Conservation (phyloP, 2,888 invertebrate genomes). For the Nymphalis polychloros region DNA sequence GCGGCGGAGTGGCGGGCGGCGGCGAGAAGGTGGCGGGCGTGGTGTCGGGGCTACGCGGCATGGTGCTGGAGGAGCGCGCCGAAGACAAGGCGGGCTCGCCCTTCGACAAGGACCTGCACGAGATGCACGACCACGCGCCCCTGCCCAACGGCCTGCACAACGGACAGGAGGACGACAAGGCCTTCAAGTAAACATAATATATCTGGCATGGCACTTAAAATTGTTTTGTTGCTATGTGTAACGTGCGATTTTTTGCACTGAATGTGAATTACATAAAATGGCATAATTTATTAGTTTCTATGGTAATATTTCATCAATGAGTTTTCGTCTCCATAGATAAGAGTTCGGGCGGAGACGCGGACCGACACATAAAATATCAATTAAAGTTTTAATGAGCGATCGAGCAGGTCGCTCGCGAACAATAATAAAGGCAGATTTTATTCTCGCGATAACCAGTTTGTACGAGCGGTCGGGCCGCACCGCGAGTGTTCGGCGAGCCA, state of each 20-base stretch:
- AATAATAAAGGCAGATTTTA: conserved; percentile 27
- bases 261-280: neutral
- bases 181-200: conserved; percentile 89
- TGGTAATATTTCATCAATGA: neutral
- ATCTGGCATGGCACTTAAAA: too few species aligned
- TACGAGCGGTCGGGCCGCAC: conserved; percentile 32
- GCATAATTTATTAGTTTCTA: too few species aligned
- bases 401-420: conserved; percentile 19
- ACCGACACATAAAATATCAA: neutral
- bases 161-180: conserved; percentile 91
- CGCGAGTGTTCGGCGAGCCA: conserved; percentile 23
- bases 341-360: neutral
- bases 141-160: conserved; percentile 82
- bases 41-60: conserved; percentile 70
- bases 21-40: conserved; percentile 72
- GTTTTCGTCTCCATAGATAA: neutral
- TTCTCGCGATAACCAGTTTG: conserved; percentile 34
- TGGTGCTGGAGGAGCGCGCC: conserved; percentile 72
- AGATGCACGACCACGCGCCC: conserved; percentile 71
- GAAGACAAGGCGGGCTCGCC: conserved; percentile 75
- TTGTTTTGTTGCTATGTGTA: neutral
- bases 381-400: conserved; percentile 9
- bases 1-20: conserved; percentile 64
- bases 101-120: conserved; percentile 76
- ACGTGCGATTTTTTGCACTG: neutral